Evolutionary conservation across 1,140 invertebrate genomes (phyloP).

Genomic region (Heliconius himera): DNA sequence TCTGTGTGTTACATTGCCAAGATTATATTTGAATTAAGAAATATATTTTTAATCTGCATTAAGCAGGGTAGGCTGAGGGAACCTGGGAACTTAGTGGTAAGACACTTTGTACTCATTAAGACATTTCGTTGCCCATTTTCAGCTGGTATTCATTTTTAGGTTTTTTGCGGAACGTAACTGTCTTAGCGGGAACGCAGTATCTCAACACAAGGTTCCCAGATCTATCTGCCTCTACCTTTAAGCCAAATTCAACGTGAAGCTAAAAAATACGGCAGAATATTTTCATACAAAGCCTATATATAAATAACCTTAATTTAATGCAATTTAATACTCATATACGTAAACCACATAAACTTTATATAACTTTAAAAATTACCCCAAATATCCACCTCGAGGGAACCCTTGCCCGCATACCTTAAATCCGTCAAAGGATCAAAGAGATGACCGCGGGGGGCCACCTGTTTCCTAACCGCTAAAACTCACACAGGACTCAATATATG

Average conservation of each 20-base stretch:
- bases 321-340: neutral
- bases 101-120: neutral
- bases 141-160: too few species aligned
- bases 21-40: neutral
- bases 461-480: constrained; percentile 6
- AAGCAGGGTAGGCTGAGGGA: neutral
- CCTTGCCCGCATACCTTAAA: constrained; percentile 20
- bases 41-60: neutral
- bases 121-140: too few species aligned
- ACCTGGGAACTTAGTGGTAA: neutral
- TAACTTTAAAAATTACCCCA: neutral
- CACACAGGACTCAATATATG: constrained; percentile 9
- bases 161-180: too few species aligned
- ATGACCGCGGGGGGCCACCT: constrained; percentile 21
- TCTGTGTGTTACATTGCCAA: neutral
- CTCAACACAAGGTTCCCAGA: too few species aligned
- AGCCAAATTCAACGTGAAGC: too few species aligned
- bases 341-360: neutral
- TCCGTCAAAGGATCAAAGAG: constrained; percentile 31
- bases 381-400: neutral
- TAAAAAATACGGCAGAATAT: too few species aligned
- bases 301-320: neutral
- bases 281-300: too few species aligned
- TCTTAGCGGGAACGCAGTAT: too few species aligned
- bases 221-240: too few species aligned